These are phyloP conservation scores for Spialia ferax DNA, from an alignment of 2,888 invertebrate species.

Conservation along the genomic window DNA sequence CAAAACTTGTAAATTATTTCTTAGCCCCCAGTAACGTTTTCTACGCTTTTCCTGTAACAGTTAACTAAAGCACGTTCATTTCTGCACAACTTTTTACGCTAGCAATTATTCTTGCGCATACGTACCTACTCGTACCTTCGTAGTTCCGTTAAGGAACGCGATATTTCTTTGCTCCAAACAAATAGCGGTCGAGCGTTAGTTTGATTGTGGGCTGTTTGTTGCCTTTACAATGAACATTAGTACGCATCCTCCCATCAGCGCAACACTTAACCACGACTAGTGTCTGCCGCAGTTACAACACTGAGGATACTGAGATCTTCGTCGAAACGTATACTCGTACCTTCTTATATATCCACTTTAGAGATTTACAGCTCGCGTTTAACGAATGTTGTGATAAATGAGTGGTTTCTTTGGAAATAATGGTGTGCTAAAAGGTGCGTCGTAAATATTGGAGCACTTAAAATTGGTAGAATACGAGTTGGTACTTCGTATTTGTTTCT, in stretches of 20 bases:
- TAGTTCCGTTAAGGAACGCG: conserved; percentile 66
- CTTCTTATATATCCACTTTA: neutral
- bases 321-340: conserved; percentile 14
- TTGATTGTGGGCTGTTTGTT: conserved; percentile 84
- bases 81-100: conserved; percentile 34
- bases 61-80: conserved; percentile 12
- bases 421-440: conserved; percentile 41
- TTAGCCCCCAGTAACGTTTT: neutral
- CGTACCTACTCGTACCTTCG: conserved; percentile 43
- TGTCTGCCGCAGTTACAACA: conserved; percentile 10
- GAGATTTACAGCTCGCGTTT: conserved; percentile 18
- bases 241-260: conserved; percentile 45
- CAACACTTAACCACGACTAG: conserved; percentile 43
- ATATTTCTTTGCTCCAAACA: conserved; percentile 79
- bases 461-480: neutral
- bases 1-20: neutral
- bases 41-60: conserved; percentile 11
- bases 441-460: conserved; percentile 30
- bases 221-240: conserved; percentile 83
- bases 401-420: conserved; percentile 43
- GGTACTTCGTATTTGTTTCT: neutral
- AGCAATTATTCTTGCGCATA: conserved; percentile 46
- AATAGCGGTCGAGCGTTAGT: conserved; percentile 82
- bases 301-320: conserved; percentile 38
- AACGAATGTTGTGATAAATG: conserved; percentile 34